Conservation (phyloP, 2,113 vertebrate species). For the Rhynchomys soricoides region DNA sequence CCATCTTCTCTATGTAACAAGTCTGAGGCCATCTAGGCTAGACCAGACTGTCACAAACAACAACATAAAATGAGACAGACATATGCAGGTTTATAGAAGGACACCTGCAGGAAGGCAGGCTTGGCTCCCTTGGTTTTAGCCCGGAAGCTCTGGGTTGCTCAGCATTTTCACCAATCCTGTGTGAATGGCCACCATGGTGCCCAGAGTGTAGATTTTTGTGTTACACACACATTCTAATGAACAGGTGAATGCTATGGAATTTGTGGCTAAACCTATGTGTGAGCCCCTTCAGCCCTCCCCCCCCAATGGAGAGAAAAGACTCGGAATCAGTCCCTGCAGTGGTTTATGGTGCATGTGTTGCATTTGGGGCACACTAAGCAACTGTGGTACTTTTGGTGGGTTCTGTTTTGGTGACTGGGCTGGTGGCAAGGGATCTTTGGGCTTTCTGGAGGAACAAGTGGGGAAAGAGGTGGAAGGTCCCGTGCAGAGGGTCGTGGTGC, state of each 20-base stretch:
- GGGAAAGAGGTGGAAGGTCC: not conserved
- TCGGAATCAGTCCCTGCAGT: not conserved
- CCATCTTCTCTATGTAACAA: not conserved
- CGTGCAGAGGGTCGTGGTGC: not conserved
- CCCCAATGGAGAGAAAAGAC: not conserved
- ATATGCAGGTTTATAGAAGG: not conserved
- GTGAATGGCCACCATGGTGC: not conserved
- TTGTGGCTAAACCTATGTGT: not conserved
- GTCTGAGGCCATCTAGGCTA: not conserved
- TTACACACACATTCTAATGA: not conserved
- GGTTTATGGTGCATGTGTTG: not conserved
- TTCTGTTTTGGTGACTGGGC: not conserved
- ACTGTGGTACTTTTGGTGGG: not conserved
- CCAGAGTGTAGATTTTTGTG: not conserved
- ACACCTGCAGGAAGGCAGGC: not conserved
- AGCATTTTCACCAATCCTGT: too few species aligned
- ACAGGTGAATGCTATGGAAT: not conserved
- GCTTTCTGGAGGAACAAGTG: not conserved
- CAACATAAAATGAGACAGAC: not conserved
- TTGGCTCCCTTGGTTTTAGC: not conserved
- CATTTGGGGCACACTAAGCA: not conserved
- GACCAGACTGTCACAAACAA: not conserved
- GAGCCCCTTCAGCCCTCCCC: too few species aligned
- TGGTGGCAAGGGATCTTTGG: not conserved
- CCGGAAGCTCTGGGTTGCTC: accelerated